Base-by-base conservation (phyloP, 2,888 invertebrate genomes). In the Ceramica pisi region DNA sequence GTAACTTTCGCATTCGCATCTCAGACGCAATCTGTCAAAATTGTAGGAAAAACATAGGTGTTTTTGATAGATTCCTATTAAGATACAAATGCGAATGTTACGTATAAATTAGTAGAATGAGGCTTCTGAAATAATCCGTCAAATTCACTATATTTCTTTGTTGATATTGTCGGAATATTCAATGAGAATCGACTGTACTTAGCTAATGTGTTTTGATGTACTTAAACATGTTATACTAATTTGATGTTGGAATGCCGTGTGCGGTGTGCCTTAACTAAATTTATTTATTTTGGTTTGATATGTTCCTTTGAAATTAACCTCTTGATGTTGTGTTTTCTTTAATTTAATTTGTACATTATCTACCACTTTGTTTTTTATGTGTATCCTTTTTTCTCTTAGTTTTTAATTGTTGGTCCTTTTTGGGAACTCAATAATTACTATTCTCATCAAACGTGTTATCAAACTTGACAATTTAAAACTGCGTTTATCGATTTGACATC, bases 161-260 rank as follows among this genome's bases (percentile, higher is more conserved):
- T 79, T 51, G 51, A 51, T 14, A 48, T 10, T 56, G 19, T 67
- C 14, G n/a, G n/a, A 0, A 63, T 63, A 46, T 55, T 66, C 12
- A 41, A 53, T 51, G n/a, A 21, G 19, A 66, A 41, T 41, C 19
- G 23, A 59, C 62, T 55, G 16, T 46, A 44, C 26, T 35, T 57
- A 55, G 9, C 50, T 48, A 16, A 31, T 46, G 1, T 66, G 12
- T 50, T 53, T 75, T 50, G 26, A 51, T 75, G 61, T 87, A 21
- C 21, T 38, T 21, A 71, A 76, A 75, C 85, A 87, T 73, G 74
- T 74, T 69, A 71, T 82, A 86, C 88, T 91, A 90, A 91, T 89
- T 67, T 82, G 77, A 85, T 85, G 80, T 85, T 78, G 77, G 80
- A 83, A 82, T 86, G 84, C 55, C 73, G 81, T 85, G 75, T 80